Conservation (phyloP, 2,113 vertebrate species). For the Paramormyrops kingsleyae region DNA sequence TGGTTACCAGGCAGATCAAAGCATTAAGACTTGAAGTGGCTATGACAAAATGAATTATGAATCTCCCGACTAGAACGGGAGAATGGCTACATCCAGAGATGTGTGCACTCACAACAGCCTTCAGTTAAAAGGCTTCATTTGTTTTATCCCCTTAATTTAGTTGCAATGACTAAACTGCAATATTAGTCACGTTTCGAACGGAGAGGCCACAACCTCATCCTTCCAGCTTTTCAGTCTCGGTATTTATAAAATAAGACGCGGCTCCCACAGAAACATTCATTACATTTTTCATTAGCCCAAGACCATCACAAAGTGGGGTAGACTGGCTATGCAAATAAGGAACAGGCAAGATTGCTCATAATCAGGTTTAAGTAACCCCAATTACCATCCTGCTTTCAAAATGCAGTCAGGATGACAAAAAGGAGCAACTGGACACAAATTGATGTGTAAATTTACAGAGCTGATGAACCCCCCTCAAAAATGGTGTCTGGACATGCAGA, state of each 20-base stretch:
- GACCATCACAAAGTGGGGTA: not conserved
- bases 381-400: not conserved
- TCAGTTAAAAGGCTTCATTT: not conserved
- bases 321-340: not conserved
- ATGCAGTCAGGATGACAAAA: not conserved
- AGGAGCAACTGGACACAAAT: not conserved
- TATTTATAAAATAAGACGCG: not conserved
- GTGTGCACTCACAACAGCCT: not conserved
- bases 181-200: not conserved
- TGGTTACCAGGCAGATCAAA: not conserved
- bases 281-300: not conserved
- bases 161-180: not conserved
- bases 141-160: not conserved
- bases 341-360: not conserved
- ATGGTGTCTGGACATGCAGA: not conserved
- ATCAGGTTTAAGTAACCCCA: conserved; percentile 4
- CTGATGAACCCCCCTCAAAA: not conserved
- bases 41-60: not conserved
- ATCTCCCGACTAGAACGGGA: not conserved
- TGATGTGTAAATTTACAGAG: not conserved
- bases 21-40: not conserved
- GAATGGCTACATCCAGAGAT: not conserved
- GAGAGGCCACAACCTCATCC: not conserved
- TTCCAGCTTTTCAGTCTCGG: not conserved
- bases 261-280: not conserved